Percentiles rank a stretch among this genome's conserved stretches.
Evolutionary conservation across 2,113 vertebrate genomes (phyloP).

Genomic region (Seriola aureovittata): DNA sequence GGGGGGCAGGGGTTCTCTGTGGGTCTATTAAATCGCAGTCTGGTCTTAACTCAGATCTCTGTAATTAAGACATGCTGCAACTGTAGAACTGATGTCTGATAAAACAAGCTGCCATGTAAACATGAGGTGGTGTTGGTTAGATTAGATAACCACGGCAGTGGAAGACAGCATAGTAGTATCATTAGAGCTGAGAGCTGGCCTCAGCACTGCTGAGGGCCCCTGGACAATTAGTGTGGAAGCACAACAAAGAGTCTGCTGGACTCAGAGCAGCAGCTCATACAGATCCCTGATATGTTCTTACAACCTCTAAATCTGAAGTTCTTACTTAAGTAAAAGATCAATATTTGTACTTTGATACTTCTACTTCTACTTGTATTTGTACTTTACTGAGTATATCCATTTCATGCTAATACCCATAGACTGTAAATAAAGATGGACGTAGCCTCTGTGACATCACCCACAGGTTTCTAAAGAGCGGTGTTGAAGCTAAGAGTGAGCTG

Average conservation of each 20-base stretch:
- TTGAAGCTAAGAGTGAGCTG: too few relatives aligned
- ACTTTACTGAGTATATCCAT: not conserved
- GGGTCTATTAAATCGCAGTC: conserved; percentile 32
- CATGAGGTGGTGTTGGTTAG: not conserved
- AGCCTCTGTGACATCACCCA: too few relatives aligned
- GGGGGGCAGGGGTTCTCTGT: conserved; percentile 1
- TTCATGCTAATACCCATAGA: not conserved
- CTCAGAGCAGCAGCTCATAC: conserved; percentile 1
- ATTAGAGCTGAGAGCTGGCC: conserved; percentile 29
- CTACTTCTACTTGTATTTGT: too few relatives aligned
- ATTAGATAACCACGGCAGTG: conserved; percentile 19
- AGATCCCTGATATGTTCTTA: not conserved
- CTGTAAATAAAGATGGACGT: too few relatives aligned
- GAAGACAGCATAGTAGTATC: not conserved
- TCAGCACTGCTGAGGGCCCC: conserved; percentile 70
- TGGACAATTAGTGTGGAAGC: conserved; percentile 59
- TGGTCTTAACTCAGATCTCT: not conserved
- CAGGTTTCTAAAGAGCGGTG: too few relatives aligned
- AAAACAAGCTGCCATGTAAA: not conserved
- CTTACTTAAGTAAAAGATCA: not conserved
- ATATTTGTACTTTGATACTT: not conserved
- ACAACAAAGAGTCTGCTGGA: conserved; percentile 24
- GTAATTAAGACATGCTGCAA: not conserved
- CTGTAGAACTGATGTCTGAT: not conserved
- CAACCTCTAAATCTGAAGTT: not conserved